Evolutionary conservation across 1,140 invertebrate genomes (phyloP), one percentile per base, ranked within the genome.

Genomic region (Zaprionus vittiger): DNA sequence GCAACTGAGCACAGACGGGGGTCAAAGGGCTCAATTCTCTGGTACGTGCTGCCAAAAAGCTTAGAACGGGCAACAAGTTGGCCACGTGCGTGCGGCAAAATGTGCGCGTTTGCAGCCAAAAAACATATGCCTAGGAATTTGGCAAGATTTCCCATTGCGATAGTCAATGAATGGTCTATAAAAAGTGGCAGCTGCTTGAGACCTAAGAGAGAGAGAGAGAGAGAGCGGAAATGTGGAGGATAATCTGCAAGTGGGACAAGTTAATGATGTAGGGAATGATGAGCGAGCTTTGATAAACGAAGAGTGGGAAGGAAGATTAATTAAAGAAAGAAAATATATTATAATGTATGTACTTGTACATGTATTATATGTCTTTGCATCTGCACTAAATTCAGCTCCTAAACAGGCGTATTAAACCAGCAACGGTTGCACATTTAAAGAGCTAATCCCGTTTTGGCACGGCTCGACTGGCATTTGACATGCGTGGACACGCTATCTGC

Each of bases 401-500:
- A 47, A 17, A 15, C n/a, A 47, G 41, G 2, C 41, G 1, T 4
- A 72, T 66, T 76, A 67, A 68, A 79, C 76, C 55, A 55, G 37
- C 59, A 55, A 20, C 41, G 24, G 26, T 38, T 56, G 63, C 57
- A 57, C 55, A 66, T 44, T 65, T 59, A 11, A 65, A 38, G 17
- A 52, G 9, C 20, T 52, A 14, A 52, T 22, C 31, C 3, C 24
- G 47, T 11, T 14, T 41, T 9, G 9, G 2, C 34, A 20, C 12
- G 17, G 28, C 15, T 12, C 15, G 12, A 44, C 28, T 49, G 57
- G 59, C 60, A 67, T 70, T 83, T 81, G 78, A 81, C 73, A 76
- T 73, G 83, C 47, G 54, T 73, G 80, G 62, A 70, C 71, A 68
- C 78, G 57, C 61, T 83, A 84, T 89, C 78, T 81, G 84, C 49